phyloP scores from a whole-genome alignment of 2,113 vertebrate species.

The Takifugu bimaculatus region DNA sequence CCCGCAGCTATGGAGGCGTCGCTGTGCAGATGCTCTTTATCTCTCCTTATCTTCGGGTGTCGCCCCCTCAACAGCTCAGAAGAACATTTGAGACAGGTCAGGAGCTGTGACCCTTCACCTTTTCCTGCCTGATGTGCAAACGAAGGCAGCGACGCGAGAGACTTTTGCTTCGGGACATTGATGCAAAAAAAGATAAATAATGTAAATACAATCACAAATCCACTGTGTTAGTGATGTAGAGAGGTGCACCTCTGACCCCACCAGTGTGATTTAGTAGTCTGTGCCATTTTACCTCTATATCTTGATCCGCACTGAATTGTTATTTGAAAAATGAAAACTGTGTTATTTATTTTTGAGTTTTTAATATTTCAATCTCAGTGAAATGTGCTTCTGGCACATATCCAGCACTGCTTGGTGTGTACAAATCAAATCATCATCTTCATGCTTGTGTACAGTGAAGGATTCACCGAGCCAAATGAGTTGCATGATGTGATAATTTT shows the following conservation, averaged over 20 bases:
- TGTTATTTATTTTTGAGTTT: neutral
- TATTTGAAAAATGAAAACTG: neutral
- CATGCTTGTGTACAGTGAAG: constrained; percentile 27
- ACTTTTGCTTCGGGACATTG: constrained; percentile 28
- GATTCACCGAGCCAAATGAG: neutral
- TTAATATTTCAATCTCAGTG: constrained; percentile 4
- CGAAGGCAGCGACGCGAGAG: neutral
- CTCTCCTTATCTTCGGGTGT: neutral
- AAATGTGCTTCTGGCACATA: constrained; percentile 15
- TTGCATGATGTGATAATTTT: too few species aligned
- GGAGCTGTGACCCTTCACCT: too few species aligned
- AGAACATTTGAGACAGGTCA: too few species aligned
- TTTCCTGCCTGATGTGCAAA: too few species aligned
- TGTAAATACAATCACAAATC: constrained; percentile 14
- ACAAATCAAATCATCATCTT: constrained; percentile 21
- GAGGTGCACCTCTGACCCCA: constrained; percentile 23
- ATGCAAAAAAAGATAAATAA: constrained; percentile 51
- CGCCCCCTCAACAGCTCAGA: too few species aligned
- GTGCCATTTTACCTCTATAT: constrained; percentile 46
- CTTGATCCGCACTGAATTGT: constrained; percentile 19
- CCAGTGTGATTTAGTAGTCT: constrained; percentile 40
- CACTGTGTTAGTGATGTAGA: constrained; percentile 3
- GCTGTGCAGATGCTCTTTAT: constrained; percentile 5
- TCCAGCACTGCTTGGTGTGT: constrained; percentile 15
- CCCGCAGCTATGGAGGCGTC: neutral